Percentiles rank a stretch among this genome's conserved stretches.
These are phyloP conservation scores for Glandiceps talaboti DNA, from an alignment of 53 echinoderm and acorn worm genomes.

Conservation along the genomic window DNA sequence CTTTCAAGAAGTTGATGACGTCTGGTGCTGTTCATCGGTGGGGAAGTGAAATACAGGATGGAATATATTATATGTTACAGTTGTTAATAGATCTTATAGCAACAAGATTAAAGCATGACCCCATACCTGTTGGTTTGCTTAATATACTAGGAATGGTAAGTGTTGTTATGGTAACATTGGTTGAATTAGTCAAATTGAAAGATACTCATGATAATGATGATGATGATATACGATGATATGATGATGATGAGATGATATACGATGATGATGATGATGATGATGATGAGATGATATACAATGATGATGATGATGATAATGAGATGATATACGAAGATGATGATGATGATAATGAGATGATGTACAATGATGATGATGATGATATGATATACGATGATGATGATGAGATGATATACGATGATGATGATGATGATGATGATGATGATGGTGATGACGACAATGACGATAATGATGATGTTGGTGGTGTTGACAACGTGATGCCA, in stretches of 20 bases:
- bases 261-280: background rate
- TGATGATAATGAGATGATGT: background rate
- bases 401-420: background rate
- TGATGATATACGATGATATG: background rate
- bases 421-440: background rate
- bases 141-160: constrained; percentile 67
- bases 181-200: too few species aligned
- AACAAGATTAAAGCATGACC: constrained; percentile 68
- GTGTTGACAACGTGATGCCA: background rate
- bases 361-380: background rate
- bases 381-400: background rate
- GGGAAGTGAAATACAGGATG: constrained; percentile 90
- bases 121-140: constrained; percentile 59
- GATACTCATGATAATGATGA: background rate
- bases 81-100: constrained; percentile 71
- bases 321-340: too few species aligned
- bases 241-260: background rate
- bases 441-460: background rate
- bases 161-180: background rate
- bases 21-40: constrained; percentile 93
- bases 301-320: background rate
- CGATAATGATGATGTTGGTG: background rate
- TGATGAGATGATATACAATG: background rate
- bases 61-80: constrained; percentile 92
- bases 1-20: constrained; percentile 83